phyloP scores from a whole-genome alignment of 37 sponge, comb jelly and placozoan species.

The Chondrilla cf. caribensis region DNA sequence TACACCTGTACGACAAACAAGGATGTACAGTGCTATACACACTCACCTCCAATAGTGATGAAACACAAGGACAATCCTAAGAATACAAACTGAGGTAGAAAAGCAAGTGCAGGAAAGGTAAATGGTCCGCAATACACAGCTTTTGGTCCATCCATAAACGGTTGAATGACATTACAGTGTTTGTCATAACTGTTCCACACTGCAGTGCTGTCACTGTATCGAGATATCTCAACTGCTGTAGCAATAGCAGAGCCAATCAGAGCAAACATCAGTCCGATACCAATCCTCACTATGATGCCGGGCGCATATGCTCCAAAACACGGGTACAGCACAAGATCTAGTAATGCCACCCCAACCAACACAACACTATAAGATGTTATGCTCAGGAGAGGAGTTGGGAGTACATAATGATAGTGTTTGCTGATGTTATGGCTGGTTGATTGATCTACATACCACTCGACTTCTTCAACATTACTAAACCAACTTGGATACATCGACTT shows the following conservation, averaged over 20 bases:
- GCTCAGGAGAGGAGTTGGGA: background rate
- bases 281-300: background rate
- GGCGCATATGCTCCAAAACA: constrained; percentile 12
- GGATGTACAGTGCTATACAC: no score
- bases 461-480: background rate
- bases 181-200: background rate
- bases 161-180: background rate
- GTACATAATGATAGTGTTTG: background rate
- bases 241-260: background rate
- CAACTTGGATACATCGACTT: background rate
- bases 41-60: constrained; percentile 19
- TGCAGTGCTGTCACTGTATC: background rate
- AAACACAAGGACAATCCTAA: background rate
- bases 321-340: constrained; percentile 10
- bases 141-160: background rate
- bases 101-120: background rate
- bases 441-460: background rate
- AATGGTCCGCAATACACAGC: background rate
- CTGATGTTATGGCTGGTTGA: background rate
- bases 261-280: background rate
- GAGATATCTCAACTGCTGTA: background rate
- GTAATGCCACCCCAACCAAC: background rate
- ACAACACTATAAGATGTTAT: background rate
- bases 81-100: constrained; percentile 5
- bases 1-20: no score